Conservation (phyloP, 2,113 vertebrate species). For the Rhegmatorhina hoffmannsi region DNA sequence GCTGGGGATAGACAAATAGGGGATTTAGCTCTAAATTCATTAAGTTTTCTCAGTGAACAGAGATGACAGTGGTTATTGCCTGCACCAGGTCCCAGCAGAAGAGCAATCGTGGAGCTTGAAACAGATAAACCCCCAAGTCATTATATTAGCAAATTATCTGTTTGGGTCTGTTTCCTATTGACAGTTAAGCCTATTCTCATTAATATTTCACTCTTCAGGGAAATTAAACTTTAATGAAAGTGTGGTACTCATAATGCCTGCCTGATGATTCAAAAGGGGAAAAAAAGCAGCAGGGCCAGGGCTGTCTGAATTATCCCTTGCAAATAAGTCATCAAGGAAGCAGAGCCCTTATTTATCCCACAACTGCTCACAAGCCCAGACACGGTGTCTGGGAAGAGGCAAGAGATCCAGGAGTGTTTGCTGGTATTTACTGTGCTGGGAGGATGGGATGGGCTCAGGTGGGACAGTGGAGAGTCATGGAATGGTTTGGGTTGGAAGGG, state of each 20-base stretch:
- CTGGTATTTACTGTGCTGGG: neutral
- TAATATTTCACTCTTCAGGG: constrained; percentile 51
- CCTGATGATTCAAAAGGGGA: neutral
- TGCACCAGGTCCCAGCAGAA: neutral
- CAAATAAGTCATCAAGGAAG: neutral
- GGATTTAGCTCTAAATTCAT: neutral
- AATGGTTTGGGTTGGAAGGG: neutral
- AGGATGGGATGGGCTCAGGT: neutral
- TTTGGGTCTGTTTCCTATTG: constrained; percentile 50
- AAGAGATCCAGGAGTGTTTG: neutral
- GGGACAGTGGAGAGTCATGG: neutral
- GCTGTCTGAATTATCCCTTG: neutral
- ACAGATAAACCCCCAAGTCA: constrained; percentile 30
- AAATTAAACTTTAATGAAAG: constrained; percentile 56
- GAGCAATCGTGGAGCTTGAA: neutral
- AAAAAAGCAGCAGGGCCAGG: neutral
- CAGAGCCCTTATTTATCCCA: neutral
- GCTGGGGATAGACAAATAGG: neutral
- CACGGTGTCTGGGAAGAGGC: neutral
- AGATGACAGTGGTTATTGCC: neutral
- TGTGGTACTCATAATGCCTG: neutral
- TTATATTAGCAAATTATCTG: constrained; percentile 47
- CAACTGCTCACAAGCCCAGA: neutral
- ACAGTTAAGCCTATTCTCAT: constrained; percentile 36
- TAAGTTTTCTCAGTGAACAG: neutral